Conservation (phyloP, 30 jellyfish, hydroid and myxozoan species). For the Pseudorhiza aurosa region DNA sequence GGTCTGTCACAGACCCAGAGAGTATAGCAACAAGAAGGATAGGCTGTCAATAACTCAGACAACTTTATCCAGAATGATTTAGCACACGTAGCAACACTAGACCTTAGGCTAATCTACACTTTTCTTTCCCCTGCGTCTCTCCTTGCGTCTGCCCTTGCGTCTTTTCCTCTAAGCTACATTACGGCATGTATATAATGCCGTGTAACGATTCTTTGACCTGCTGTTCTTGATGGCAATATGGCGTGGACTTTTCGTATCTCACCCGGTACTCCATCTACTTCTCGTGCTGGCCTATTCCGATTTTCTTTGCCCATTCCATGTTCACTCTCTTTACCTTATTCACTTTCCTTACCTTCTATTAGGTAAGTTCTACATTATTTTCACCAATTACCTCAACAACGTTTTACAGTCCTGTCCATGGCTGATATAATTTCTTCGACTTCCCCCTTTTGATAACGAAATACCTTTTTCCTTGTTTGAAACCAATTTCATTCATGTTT, state of each 20-base stretch:
- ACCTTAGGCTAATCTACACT: too few relatives aligned
- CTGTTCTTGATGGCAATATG: constrained; percentile 28
- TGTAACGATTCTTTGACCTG: constrained; percentile 42
- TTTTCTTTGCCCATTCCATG: constrained; percentile 22
- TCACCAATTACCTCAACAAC: constrained; percentile 14
- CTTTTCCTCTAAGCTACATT: too few relatives aligned
- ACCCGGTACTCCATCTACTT: constrained; percentile 16
- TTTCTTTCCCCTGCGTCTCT: too few relatives aligned
- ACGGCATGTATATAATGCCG: too few relatives aligned
- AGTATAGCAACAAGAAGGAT: too few relatives aligned
- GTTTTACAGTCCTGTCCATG: constrained; percentile 45
- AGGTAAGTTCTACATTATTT: constrained; percentile 12
- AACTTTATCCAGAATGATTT: too few relatives aligned
- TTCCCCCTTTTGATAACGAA: constrained; percentile 17
- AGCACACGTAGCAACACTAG: too few relatives aligned
- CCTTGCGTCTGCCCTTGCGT: too few relatives aligned
- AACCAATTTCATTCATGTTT: not conserved
- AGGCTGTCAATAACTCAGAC: too few relatives aligned
- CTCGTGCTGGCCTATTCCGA: too few relatives aligned
- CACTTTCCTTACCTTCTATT: not conserved
- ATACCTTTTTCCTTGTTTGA: constrained; percentile 20
- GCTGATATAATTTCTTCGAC: constrained; percentile 35
- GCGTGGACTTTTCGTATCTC: constrained; percentile 17
- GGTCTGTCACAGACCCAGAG: too few relatives aligned
- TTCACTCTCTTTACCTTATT: not conserved